Conservation (phyloP, 64 coral and sea anemone species). For the Stichodactyla mertensii region DNA sequence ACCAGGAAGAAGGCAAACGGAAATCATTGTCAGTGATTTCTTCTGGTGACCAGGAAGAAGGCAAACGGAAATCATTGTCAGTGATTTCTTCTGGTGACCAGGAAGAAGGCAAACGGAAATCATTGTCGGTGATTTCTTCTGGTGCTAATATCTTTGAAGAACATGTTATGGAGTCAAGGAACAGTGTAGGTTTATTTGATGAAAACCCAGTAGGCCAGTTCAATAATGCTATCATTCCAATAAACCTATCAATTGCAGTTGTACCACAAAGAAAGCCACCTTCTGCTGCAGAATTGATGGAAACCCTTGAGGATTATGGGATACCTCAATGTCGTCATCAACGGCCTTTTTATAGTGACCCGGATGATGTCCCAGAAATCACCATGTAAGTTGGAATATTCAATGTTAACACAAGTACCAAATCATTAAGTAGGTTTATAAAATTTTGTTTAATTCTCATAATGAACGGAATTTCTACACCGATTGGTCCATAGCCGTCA, state of each 20-base stretch:
- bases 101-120: neutral
- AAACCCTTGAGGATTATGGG: constrained; percentile 57
- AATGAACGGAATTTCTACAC: too few species aligned
- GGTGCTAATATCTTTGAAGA: neutral
- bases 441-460: too few species aligned
- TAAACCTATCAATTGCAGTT: neutral
- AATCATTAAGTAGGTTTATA: too few species aligned
- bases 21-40: too few species aligned
- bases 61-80: too few species aligned
- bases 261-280: neutral
- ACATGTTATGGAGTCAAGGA: neutral
- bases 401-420: neutral
- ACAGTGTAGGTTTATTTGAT: neutral
- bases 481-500: too few species aligned
- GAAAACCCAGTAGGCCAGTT: neutral
- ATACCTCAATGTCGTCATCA: constrained; percentile 72
- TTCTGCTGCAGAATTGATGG: constrained; percentile 18
- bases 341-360: constrained; percentile 82
- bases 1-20: too few species aligned
- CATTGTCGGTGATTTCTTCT: neutral
- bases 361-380: constrained; percentile 74
- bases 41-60: too few species aligned
- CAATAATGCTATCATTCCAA: neutral
- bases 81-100: too few species aligned
- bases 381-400: constrained; percentile 40